Percentiles rank a stretch among this genome's conserved stretches.
phyloP scores from a whole-genome alignment of 2,113 vertebrate genomes.

The Dendropsophus ebraccatus region DNA sequence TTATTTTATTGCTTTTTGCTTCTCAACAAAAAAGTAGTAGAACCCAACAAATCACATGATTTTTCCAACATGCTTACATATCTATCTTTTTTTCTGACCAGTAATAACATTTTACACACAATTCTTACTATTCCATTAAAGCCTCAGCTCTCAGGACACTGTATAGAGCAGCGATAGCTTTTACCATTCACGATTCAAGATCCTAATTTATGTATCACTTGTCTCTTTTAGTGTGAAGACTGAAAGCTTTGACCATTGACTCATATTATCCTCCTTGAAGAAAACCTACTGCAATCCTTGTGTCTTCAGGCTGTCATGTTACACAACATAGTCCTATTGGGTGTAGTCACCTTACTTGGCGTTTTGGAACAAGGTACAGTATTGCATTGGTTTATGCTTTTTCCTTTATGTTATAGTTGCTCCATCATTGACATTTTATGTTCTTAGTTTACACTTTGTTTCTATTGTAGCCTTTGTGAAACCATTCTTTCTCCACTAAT shows the following conservation, averaged over 20 bases:
- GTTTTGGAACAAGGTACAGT: constrained; percentile 82
- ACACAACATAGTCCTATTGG: constrained; percentile 72
- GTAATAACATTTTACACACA: too few species aligned
- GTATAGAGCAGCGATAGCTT: too few species aligned
- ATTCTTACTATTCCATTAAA: too few species aligned
- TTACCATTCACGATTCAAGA: too few species aligned
- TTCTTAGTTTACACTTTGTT: not conserved
- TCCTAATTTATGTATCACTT: not conserved
- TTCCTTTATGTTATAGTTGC: not conserved
- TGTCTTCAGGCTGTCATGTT: constrained; percentile 65
- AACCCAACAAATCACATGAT: too few species aligned
- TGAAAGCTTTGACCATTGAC: not conserved
- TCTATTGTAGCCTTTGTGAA: not conserved
- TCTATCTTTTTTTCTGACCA: too few species aligned
- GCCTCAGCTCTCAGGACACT: too few species aligned
- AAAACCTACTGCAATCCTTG: not conserved
- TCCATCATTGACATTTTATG: not conserved
- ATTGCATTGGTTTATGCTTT: too few species aligned
- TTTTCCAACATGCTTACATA: too few species aligned
- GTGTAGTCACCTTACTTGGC: constrained; percentile 75
- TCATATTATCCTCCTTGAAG: not conserved
- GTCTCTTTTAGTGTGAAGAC: not conserved
- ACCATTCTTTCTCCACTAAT: too few species aligned
- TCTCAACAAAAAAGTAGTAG: too few species aligned
- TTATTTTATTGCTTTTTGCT: too few species aligned